These are phyloP conservation scores for Cydia splendana DNA, from an alignment of 1,140 invertebrate genomes.

Conservation along the genomic window DNA sequence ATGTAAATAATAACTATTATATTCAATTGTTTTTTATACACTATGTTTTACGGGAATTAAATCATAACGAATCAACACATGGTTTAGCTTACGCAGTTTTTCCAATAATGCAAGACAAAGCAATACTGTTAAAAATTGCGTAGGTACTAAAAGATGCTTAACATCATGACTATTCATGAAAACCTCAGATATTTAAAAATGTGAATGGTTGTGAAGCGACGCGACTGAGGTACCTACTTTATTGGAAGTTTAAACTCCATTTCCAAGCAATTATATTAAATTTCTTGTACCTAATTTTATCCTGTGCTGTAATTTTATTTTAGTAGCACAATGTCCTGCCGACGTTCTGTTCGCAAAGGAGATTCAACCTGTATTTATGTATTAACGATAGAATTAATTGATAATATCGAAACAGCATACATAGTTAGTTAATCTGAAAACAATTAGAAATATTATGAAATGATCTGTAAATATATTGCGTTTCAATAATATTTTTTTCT, in stretches of 20 bases:
- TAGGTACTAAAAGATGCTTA: neutral
- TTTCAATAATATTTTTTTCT: slow-evolving; percentile 56
- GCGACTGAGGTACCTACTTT: neutral
- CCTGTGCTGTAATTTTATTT: too few species aligned
- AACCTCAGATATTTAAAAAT: neutral
- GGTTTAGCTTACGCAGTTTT: neutral
- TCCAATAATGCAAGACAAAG: neutral
- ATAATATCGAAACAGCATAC: slow-evolving; percentile 19
- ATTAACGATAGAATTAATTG: slow-evolving; percentile 17
- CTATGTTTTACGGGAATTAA: neutral
- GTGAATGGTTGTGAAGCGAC: neutral
- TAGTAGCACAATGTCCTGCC: neutral
- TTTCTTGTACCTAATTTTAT: neutral
- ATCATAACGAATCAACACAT: neutral
- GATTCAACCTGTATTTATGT: slow-evolving; percentile 14
- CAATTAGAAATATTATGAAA: slow-evolving; percentile 50
- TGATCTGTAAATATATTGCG: slow-evolving; percentile 68
- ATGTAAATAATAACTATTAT: neutral
- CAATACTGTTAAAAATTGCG: neutral
- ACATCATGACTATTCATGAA: neutral
- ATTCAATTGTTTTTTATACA: too few species aligned
- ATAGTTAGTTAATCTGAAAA: slow-evolving; percentile 40
- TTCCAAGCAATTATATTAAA: neutral
- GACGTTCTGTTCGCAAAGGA: neutral
- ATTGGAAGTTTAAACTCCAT: neutral